These are phyloP conservation scores for Staurois parvus DNA, from an alignment of 2,797 vertebrate species.

Conservation along the genomic window DNA sequence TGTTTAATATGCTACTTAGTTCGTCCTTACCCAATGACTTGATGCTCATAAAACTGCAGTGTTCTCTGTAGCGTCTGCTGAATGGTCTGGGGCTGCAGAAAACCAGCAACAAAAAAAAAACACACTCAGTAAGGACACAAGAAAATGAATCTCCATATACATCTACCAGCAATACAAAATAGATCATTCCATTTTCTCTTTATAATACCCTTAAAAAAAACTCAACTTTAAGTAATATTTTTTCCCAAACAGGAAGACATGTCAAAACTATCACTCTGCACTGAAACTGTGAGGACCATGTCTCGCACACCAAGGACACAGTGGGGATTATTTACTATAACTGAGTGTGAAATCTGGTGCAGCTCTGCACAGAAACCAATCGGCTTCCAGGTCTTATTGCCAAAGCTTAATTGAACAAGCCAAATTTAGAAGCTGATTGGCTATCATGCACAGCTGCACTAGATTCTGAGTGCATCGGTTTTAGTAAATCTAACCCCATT, in stretches of 20 bases:
- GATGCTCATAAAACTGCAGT: conserved; percentile 88
- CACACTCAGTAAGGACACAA: neutral
- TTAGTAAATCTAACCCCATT: no score
- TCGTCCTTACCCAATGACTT: conserved; percentile 88
- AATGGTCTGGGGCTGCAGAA: conserved; percentile 90
- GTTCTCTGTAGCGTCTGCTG: conserved; percentile 93
- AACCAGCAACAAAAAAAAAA: conserved; percentile 63
- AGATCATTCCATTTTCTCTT: neutral
- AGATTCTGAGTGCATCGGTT: no score
- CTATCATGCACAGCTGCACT: no score
- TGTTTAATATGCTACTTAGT: conserved; percentile 22
- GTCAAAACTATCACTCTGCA: no score
- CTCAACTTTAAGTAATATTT: neutral
- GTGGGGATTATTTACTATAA: no score
- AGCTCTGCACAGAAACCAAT: no score
- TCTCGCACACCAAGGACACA: no score
- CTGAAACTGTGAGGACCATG: no score
- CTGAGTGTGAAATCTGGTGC: no score
- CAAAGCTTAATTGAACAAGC: no score
- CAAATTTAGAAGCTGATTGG: no score
- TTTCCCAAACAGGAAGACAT: neutral
- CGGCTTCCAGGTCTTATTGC: no score
- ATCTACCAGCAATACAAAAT: neutral
- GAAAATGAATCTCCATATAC: neutral
- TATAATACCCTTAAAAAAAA: neutral